phyloP scores from a whole-genome alignment of 2,797 vertebrate genomes.

The Spheniscus humboldti region DNA sequence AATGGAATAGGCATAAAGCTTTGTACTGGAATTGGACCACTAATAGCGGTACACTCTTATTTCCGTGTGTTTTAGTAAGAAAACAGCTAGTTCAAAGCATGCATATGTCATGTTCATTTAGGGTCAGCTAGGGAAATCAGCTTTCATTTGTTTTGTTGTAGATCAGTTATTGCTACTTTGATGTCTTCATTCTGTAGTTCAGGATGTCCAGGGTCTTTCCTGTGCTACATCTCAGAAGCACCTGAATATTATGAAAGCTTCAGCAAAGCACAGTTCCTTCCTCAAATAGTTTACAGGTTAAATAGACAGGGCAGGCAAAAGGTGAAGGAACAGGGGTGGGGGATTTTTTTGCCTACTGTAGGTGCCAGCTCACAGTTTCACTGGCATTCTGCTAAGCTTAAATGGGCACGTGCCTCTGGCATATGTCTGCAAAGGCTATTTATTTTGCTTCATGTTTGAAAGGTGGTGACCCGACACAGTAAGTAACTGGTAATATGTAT shows the following conservation, averaged over 20 bases:
- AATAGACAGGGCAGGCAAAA: neutral
- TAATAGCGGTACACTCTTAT: neutral
- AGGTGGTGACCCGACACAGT: neutral
- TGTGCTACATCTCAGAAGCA: neutral
- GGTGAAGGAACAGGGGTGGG: neutral
- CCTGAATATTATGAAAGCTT: neutral
- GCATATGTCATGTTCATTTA: neutral
- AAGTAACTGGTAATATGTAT: neutral
- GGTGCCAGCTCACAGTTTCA: neutral
- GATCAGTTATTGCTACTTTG: neutral
- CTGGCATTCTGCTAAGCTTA: neutral
- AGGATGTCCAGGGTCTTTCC: neutral
- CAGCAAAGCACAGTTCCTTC: neutral
- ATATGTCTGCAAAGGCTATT: neutral
- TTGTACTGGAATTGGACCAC: neutral
- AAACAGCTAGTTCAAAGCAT: neutral
- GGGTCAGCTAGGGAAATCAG: neutral
- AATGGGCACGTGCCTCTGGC: neutral
- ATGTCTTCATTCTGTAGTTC: neutral
- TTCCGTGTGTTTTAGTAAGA: neutral
- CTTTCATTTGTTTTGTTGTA: neutral
- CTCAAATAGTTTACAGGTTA: neutral
- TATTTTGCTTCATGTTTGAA: neutral
- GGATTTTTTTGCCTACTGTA: neutral
- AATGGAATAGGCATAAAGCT: neutral